Base-by-base conservation (phyloP, 2,113 vertebrate species). In the Coryphaenoides rupestris region DNA sequence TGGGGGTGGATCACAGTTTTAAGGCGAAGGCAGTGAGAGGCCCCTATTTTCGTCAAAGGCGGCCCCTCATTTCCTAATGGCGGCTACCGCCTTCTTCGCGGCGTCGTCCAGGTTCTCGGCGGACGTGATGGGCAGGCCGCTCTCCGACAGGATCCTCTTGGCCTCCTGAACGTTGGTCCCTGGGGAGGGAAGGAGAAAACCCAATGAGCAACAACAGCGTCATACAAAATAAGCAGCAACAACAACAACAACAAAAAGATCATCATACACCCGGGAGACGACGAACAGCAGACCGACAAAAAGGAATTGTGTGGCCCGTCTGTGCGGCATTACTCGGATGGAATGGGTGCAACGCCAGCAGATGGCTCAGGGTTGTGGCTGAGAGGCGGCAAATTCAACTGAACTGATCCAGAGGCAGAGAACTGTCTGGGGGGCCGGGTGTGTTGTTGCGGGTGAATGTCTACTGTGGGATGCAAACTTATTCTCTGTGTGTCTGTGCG, bases 81-180 rank as follows among this genome's bases (percentile, higher is more conserved):
- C 90, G 5, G 94, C 95, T 75, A 99, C 95, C 0, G 92, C 95
- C 75, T 99, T 99, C 88, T 75, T 93, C 21, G 97, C 97, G 0
- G 96, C 97, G 21, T 99, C 96, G 19, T 99, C 96, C 64, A 99
- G 89, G 87, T 99, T 86, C 0, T 45, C 84, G 2, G 97, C 97
- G 0, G 95, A 70, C 0, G 85, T 93, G 84, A 99, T 99, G 63
- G 95, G 94, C 54, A 99, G 92, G 0, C 97, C 95, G 0, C 96
- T 99, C 72, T 93, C 93, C 0, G 5, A 88, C 78, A 99, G 90
- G 19, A 99, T 99, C 17, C 84, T 89, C 79, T 95, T 95, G 52
- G 97, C 97, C 83, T 99, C 96, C 0, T 91, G 84, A 45, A 98
- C 97, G 14, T 99, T 99, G 62, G 97, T 99, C 49, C 97, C 97